Conservation (phyloP, 2,113 vertebrate species). For the Mesembrinibis cayennensis region DNA sequence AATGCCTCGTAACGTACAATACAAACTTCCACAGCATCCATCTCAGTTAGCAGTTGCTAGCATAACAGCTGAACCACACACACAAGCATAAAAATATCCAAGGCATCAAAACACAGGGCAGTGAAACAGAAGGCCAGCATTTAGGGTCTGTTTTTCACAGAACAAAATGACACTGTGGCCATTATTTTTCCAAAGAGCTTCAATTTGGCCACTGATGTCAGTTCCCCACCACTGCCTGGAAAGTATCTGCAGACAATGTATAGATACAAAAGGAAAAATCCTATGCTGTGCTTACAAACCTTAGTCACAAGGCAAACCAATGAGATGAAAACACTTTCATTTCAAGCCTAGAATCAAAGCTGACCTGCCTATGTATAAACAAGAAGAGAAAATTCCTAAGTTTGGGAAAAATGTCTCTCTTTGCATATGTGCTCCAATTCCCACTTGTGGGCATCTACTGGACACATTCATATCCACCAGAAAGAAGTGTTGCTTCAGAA, state of each 20-base stretch:
- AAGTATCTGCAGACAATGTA: neutral
- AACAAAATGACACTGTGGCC: neutral
- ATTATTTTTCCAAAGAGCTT: neutral
- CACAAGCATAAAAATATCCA: constrained; percentile 17
- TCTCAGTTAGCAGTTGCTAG: constrained; percentile 58
- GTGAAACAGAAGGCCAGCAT: neutral
- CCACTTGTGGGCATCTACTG: neutral
- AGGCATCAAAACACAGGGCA: neutral
- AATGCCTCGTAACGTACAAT: constrained; percentile 66
- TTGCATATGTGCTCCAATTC: neutral
- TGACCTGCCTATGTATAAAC: neutral
- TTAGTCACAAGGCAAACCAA: neutral
- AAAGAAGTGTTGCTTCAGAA: neutral
- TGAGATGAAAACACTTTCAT: neutral
- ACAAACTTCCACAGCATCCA: constrained; percentile 33
- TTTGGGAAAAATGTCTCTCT: neutral
- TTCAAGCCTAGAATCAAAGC: neutral
- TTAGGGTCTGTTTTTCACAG: neutral
- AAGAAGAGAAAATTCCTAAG: neutral
- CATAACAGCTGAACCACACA: constrained; percentile 61
- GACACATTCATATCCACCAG: neutral
- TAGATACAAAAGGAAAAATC: neutral
- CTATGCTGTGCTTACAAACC: neutral
- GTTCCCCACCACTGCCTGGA: neutral
- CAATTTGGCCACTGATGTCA: neutral